Percentiles rank a stretch among this genome's conserved stretches.
These are phyloP conservation scores for Nephrotoma appendiculata DNA, from an alignment of 2,888 invertebrate species.

Conservation along the genomic window DNA sequence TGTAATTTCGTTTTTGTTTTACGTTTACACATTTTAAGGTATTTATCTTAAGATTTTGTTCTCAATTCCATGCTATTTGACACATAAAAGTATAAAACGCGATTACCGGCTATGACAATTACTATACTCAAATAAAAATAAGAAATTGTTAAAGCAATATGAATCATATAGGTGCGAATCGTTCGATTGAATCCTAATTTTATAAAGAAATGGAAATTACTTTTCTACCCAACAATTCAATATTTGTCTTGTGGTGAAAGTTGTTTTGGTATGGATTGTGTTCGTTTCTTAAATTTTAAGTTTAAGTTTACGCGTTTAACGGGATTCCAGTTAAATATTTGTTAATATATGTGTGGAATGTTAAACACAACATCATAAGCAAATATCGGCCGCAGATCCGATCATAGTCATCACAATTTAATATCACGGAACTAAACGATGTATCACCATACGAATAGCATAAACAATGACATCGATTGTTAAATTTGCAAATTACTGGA, in stretches of 20 bases:
- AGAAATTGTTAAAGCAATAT: not conserved
- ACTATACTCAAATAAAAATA: not conserved
- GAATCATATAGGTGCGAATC: not conserved
- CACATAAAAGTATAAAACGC: not conserved
- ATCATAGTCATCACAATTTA: not conserved
- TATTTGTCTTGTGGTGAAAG: not conserved
- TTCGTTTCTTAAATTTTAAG: not conserved
- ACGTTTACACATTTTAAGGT: not conserved
- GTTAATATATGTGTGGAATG: not conserved
- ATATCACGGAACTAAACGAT: not conserved
- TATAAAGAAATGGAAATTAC: not conserved
- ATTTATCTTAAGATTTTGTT: not conserved
- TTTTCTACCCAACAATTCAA: not conserved
- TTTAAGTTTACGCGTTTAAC: not conserved
- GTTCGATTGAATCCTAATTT: not conserved
- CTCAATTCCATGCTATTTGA: not conserved
- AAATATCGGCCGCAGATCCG: not conserved
- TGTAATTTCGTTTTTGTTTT: not conserved
- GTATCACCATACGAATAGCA: not conserved
- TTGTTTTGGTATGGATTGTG: not conserved
- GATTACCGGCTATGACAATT: not conserved
- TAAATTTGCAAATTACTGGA: not conserved
- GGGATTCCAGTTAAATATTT: not conserved
- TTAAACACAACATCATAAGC: not conserved
- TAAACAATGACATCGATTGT: not conserved